A percentile compares a stretch with the other conserved stretches of the same genome.
These are phyloP conservation scores for Gymnogyps californianus DNA, from an alignment of 2,113 vertebrate genomes.

Conservation along the genomic window DNA sequence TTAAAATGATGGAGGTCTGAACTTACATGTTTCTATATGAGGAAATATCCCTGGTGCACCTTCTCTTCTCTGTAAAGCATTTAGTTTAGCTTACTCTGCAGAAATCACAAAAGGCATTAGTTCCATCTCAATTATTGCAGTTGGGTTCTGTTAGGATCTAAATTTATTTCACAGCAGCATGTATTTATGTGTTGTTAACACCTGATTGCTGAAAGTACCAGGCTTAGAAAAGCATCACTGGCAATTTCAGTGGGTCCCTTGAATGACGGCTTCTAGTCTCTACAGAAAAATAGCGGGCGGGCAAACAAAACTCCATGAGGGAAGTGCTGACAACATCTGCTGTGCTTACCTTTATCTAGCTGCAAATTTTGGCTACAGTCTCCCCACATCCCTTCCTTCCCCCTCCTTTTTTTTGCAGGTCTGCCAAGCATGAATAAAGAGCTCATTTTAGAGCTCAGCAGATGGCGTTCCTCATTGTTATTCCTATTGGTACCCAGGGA, in stretches of 20 bases:
- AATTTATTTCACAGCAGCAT: conserved; percentile 19
- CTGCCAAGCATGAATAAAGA: conserved; percentile 5
- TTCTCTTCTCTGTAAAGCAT: background rate
- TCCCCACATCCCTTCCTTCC: background rate
- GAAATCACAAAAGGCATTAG: conserved; percentile 17
- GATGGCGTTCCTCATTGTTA: conserved; percentile 12
- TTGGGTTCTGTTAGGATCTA: background rate
- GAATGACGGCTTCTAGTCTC: background rate
- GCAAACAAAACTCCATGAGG: background rate
- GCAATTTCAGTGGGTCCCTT: background rate
- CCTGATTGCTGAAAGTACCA: conserved; percentile 23
- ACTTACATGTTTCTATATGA: background rate
- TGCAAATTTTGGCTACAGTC: background rate
- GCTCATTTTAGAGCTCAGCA: conserved; percentile 22
- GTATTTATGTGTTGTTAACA: conserved; percentile 10
- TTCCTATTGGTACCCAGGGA: background rate
- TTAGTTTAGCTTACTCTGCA: background rate
- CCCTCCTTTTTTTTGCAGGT: background rate
- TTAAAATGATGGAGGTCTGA: background rate
- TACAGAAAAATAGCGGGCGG: background rate
- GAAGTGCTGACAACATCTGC: conserved; percentile 3
- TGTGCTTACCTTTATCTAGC: conserved; percentile 3
- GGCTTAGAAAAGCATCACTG: background rate
- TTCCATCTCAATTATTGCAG: conserved; percentile 29
- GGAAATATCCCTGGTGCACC: background rate